phyloP scores from a whole-genome alignment of 2,888 invertebrate genomes.

The Ennomos fuscantarius region DNA sequence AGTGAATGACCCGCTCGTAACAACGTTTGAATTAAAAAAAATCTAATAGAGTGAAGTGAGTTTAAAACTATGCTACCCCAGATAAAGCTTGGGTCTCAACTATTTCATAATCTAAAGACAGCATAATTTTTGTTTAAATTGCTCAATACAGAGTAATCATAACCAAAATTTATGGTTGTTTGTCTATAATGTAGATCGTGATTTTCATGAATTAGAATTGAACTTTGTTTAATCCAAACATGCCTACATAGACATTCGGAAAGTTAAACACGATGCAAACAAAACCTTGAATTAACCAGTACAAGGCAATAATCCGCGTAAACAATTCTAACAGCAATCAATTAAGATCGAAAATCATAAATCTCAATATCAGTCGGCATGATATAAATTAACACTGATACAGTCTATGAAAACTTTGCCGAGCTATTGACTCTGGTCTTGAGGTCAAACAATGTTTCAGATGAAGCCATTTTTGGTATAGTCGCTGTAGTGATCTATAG shows the following conservation, averaged over 20 bases:
- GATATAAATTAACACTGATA: conserved; percentile 19
- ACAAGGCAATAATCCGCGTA: conserved; percentile 23
- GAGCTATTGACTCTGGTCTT: not conserved
- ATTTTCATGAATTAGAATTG: conserved; percentile 15
- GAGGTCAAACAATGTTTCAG: conserved; percentile 27
- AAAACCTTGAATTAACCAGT: conserved; percentile 23
- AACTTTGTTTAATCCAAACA: conserved; percentile 20
- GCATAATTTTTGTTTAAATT: not conserved
- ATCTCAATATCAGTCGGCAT: conserved; percentile 20
- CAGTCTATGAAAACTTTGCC: conserved; percentile 10
- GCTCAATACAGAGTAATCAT: conserved; percentile 17
- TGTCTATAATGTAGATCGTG: conserved; percentile 9
- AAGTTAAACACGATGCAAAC: conserved; percentile 8
- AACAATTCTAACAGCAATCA: conserved; percentile 23
- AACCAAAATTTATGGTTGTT: conserved; percentile 15
- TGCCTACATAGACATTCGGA: conserved; percentile 10
- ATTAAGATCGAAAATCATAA: conserved; percentile 30
- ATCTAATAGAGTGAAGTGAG: too few relatives aligned
- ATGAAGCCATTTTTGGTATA: conserved; percentile 10
- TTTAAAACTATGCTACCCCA: too few relatives aligned
- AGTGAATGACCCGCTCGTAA: too few relatives aligned
- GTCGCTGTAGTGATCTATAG: too few relatives aligned
- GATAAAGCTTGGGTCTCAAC: too few relatives aligned
- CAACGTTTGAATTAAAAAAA: too few relatives aligned
- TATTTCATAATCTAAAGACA: too few relatives aligned